Evolutionary conservation across 2,888 invertebrate species (phyloP).

Genomic region (Pedicia rivosa): DNA sequence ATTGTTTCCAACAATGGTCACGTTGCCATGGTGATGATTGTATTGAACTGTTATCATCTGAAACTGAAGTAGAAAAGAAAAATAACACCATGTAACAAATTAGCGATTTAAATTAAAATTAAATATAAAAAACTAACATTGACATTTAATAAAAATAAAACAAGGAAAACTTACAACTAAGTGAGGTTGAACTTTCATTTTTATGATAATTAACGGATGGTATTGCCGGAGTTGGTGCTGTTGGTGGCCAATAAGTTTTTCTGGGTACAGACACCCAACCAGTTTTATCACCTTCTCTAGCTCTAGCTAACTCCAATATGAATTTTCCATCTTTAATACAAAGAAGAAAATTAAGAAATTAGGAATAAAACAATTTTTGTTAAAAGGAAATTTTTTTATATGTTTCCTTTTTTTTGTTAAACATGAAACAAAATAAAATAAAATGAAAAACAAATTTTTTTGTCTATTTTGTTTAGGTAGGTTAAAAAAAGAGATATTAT

Average conservation of each 20-base stretch:
- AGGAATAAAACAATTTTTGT: no score
- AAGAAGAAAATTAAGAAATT: no score
- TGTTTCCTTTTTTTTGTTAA: no score
- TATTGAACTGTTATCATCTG: constrained; percentile 80
- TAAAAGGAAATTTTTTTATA: no score
- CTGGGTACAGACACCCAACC: constrained; percentile 83
- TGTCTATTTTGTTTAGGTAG: background rate
- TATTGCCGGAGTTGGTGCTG: constrained; percentile 48
- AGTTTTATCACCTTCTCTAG: constrained; percentile 61
- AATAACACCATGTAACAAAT: no score
- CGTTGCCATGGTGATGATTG: constrained; percentile 85
- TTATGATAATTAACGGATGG: constrained; percentile 37
- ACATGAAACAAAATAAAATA: no score
- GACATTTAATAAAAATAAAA: no score
- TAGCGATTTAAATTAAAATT: constrained; percentile 5
- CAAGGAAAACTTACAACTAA: constrained; percentile 70
- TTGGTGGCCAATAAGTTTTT: constrained; percentile 74
- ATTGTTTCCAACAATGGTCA: constrained; percentile 80
- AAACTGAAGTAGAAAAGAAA: constrained; percentile 36
- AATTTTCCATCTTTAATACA: constrained; percentile 74
- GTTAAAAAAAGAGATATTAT: background rate
- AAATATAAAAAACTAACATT: constrained; percentile 13
- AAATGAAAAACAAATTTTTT: background rate
- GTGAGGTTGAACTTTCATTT: constrained; percentile 61
- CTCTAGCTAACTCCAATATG: constrained; percentile 66